Conservation (phyloP, 2,888 invertebrate species). For the Argyra leucocephala region DNA sequence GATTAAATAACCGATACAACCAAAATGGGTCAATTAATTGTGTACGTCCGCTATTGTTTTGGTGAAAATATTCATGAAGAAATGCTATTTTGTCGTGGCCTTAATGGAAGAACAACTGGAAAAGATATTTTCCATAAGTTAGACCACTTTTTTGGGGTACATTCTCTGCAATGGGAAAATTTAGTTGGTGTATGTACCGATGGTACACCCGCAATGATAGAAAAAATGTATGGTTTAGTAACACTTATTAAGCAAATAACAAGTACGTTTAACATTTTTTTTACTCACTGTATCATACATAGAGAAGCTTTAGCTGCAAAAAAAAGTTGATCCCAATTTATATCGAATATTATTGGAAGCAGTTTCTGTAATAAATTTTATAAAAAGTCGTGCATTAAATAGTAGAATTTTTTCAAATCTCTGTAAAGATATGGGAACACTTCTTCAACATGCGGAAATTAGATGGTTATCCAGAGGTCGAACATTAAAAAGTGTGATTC, state of each 20-base stretch:
- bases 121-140: background rate
- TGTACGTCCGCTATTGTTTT: conserved; percentile 10
- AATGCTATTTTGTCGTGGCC: conserved; percentile 14
- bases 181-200: conserved; percentile 5
- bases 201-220: background rate
- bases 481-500: background rate
- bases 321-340: conserved; percentile 9
- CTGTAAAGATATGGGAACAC: conserved; percentile 1
- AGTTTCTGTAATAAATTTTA: conserved; percentile 9
- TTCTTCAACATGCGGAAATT: background rate
- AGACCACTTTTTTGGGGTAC: background rate
- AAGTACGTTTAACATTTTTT: background rate
- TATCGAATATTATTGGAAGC: conserved; percentile 7
- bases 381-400: background rate
- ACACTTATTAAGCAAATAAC: background rate
- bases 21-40: conserved; percentile 11
- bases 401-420: background rate
- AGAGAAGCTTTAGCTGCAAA: conserved; percentile 12
- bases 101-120: conserved; percentile 4
- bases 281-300: conserved; percentile 15
- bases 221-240: background rate
- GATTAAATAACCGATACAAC: conserved; percentile 13
- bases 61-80: conserved; percentile 11
- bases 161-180: conserved; percentile 5
- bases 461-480: background rate